Evolutionary conservation across 2,797 vertebrate species (phyloP).

Genomic region (Malurus leucopterus): DNA sequence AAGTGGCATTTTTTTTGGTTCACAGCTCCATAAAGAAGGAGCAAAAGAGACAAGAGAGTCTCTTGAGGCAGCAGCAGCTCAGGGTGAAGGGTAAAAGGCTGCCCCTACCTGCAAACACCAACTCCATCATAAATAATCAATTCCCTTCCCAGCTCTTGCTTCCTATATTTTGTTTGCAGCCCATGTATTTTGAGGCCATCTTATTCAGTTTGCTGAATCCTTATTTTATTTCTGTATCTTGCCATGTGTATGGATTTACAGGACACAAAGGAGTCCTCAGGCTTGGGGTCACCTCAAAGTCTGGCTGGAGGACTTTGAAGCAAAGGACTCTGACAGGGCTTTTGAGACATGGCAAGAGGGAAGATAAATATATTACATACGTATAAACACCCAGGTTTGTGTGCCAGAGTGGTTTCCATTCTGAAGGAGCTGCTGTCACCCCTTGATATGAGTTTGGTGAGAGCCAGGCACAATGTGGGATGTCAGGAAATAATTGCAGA

Average conservation of each 20-base stretch:
- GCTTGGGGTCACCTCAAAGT: neutral
- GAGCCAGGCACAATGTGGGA: neutral
- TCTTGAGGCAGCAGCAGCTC: neutral
- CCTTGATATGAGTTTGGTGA: neutral
- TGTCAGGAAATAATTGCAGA: neutral
- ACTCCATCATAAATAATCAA: neutral
- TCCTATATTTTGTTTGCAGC: neutral
- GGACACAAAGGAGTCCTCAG: neutral
- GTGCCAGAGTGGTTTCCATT: neutral
- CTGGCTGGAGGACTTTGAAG: neutral
- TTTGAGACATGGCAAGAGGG: neutral
- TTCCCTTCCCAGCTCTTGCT: neutral
- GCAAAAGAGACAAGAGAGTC: neutral
- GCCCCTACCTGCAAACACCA: neutral
- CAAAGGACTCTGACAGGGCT: neutral
- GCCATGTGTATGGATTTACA: fast-evolving
- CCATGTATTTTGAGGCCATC: neutral
- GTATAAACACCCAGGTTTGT: neutral
- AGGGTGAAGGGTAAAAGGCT: neutral
- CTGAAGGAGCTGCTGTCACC: neutral
- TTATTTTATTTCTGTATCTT: neutral
- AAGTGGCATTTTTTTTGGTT: neutral
- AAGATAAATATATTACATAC: neutral
- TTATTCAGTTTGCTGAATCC: neutral
- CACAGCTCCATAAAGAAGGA: neutral